phyloP scores from a whole-genome alignment of 2,797 vertebrate species.

The Psittacula echo region DNA sequence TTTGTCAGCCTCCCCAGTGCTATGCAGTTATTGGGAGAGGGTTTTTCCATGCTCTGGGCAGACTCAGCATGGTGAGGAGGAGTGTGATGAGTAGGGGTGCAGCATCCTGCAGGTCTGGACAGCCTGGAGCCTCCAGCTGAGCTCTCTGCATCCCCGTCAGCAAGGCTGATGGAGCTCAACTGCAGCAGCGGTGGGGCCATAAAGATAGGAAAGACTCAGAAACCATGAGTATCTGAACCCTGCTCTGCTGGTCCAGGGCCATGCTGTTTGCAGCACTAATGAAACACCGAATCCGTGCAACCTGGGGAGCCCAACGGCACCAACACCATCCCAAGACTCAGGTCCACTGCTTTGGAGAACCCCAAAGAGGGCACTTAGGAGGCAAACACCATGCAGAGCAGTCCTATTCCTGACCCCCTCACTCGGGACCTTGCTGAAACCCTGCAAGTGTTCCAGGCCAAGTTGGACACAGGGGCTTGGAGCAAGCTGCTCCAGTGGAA shows the following conservation, averaged over 20 bases:
- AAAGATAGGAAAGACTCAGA: neutral
- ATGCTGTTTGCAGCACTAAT: neutral
- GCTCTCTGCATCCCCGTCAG: neutral
- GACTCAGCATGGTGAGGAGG: neutral
- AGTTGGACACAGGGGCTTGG: neutral
- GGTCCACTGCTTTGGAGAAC: neutral
- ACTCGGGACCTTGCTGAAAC: neutral
- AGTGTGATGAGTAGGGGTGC: neutral
- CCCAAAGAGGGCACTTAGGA: fast-evolving
- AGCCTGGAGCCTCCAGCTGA: neutral
- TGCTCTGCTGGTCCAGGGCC: neutral
- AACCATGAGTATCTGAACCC: neutral
- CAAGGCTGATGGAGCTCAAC: neutral
- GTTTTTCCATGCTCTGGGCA: neutral
- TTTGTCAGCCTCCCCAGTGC: neutral
- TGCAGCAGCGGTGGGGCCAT: fast-evolving
- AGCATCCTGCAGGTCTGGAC: neutral
- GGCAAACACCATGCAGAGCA: neutral
- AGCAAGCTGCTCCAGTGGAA: neutral
- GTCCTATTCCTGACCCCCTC: neutral
- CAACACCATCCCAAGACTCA: fast-evolving
- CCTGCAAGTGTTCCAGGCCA: neutral
- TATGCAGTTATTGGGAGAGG: neutral
- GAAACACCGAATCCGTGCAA: fast-evolving
- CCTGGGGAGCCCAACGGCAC: neutral